These are phyloP conservation scores for Urocitellus parryii DNA, from an alignment of 2,113 vertebrate species.

Conservation along the genomic window DNA sequence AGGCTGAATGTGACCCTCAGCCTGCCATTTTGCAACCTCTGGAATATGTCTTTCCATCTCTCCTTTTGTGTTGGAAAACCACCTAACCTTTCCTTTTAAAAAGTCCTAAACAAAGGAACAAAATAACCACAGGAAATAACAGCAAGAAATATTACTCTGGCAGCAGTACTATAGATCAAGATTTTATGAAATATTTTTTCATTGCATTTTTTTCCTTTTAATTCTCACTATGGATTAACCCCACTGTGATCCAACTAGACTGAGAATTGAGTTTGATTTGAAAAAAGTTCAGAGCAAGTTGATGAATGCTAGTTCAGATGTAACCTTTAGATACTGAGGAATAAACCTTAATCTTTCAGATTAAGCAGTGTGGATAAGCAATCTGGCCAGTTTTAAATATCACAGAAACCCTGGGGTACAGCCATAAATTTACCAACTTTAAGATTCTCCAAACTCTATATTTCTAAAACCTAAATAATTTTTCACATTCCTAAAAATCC, in stretches of 20 bases:
- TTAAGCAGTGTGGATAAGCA: slow-evolving; percentile 14
- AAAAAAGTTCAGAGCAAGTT: slow-evolving; percentile 54
- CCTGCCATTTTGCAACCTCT: slow-evolving; percentile 53
- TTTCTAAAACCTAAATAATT: slow-evolving; percentile 52
- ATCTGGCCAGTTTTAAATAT: slow-evolving; percentile 52
- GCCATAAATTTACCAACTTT: slow-evolving; percentile 54
- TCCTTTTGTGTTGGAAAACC: slow-evolving; percentile 2
- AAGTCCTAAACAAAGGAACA: neutral
- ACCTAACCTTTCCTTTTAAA: neutral
- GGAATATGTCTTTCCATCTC: neutral
- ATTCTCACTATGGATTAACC: slow-evolving; percentile 34
- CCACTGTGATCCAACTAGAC: slow-evolving; percentile 39
- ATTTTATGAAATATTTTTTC: slow-evolving; percentile 39
- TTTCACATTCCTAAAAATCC: slow-evolving; percentile 26
- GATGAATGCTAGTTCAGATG: slow-evolving; percentile 45
- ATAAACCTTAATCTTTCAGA: slow-evolving; percentile 38
- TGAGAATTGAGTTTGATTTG: slow-evolving; percentile 56
- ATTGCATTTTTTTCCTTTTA: slow-evolving; percentile 33
- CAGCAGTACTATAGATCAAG: slow-evolving; percentile 15
- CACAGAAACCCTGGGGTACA: neutral
- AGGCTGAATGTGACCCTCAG: slow-evolving; percentile 24
- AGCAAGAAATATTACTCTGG: slow-evolving; percentile 25
- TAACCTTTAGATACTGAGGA: neutral
- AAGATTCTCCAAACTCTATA: slow-evolving; percentile 40
- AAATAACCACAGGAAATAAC: slow-evolving; percentile 49